Evolutionary conservation across 2,113 vertebrate genomes (phyloP).

Genomic region (Mustelus asterias): DNA sequence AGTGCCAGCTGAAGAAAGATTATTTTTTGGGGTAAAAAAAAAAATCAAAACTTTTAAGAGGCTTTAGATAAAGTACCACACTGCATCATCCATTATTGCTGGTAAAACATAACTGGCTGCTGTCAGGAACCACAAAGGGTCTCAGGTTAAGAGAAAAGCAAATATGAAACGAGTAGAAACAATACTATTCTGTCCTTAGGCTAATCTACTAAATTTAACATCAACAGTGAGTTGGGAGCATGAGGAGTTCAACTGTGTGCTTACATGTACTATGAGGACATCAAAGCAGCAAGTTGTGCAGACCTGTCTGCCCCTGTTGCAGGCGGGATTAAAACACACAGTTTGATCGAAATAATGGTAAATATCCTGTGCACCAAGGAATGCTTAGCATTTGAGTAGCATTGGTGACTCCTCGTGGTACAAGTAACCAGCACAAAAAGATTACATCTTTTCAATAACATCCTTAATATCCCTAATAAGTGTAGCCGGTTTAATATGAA

Average conservation of each 20-base stretch:
- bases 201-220: constrained; percentile 31
- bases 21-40: too few species aligned
- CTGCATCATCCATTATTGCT: neutral
- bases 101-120: constrained; percentile 28
- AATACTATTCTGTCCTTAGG: constrained; percentile 34
- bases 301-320: constrained; percentile 30
- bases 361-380: neutral
- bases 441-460: neutral
- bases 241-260: constrained; percentile 36
- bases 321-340: constrained; percentile 37
- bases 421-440: neutral
- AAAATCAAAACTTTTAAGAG: neutral
- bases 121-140: constrained; percentile 29
- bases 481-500: neutral
- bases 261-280: constrained; percentile 35
- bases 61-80: neutral
- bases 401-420: neutral
- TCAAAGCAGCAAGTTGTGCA: constrained; percentile 39
- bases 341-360: constrained; percentile 27
- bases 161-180: constrained; percentile 32
- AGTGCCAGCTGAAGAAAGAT: neutral
- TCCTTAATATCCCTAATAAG: neutral
- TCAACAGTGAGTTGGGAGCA: constrained; percentile 7
- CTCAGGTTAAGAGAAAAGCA: constrained; percentile 31
- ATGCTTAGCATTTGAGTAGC: neutral